phyloP scores from a whole-genome alignment of 2,113 vertebrate genomes.

The Columbina picui region DNA sequence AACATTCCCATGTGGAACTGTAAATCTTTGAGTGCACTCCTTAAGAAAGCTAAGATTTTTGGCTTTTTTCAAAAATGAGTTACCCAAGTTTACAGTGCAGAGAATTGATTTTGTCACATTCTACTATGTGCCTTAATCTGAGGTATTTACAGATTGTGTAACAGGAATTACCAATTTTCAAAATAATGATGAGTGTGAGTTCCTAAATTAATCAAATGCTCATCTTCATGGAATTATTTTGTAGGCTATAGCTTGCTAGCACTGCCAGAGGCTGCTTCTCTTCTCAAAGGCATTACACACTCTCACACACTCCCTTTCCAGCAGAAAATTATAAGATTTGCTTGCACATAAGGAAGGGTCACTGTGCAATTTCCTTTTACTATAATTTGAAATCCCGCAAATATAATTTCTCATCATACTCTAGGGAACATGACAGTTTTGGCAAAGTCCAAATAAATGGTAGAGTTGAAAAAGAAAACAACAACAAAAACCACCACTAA shows the following conservation, averaged over 20 bases:
- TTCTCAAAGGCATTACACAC: conserved; percentile 35
- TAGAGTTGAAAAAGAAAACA: not conserved
- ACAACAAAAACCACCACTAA: not conserved
- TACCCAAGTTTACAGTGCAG: not conserved
- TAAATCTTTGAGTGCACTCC: conserved; percentile 5
- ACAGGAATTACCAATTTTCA: not conserved
- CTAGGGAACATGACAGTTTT: conserved; percentile 5
- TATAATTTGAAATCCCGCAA: conserved; percentile 64
- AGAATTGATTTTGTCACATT: not conserved
- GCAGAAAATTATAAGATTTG: conserved; percentile 60
- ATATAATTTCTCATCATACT: conserved; percentile 39
- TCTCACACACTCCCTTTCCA: conserved; percentile 18
- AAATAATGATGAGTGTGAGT: not conserved
- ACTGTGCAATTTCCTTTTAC: conserved; percentile 72
- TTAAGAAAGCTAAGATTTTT: not conserved
- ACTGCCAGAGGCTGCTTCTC: conserved; percentile 28
- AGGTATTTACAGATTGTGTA: not conserved
- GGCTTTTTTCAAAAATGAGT: not conserved
- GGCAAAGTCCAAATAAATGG: not conserved
- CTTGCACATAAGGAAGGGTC: conserved; percentile 47
- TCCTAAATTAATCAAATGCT: not conserved
- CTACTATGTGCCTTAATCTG: not conserved
- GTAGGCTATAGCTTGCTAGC: not conserved
- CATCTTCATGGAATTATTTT: not conserved
- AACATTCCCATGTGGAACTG: conserved; percentile 34